phyloP scores from a whole-genome alignment of 2,113 vertebrate species.

The Opisthocomus hoazin region DNA sequence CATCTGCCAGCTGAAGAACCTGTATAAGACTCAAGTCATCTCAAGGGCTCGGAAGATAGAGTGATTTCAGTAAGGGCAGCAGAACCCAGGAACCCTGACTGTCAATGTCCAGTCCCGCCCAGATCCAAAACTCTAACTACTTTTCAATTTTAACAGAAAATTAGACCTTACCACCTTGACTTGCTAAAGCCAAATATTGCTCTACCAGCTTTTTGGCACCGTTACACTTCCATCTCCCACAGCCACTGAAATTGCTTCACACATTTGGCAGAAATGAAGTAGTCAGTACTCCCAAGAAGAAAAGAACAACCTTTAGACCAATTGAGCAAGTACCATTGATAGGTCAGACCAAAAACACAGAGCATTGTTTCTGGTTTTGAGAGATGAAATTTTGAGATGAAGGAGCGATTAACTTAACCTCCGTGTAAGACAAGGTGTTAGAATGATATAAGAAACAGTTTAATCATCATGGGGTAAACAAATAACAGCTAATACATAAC shows the following conservation, averaged over 20 bases:
- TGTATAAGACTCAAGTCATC: background rate
- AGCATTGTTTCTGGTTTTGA: background rate
- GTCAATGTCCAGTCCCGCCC: background rate
- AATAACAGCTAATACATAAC: background rate
- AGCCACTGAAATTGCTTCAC: background rate
- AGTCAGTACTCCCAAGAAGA: background rate
- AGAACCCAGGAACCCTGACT: background rate
- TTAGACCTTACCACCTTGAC: background rate
- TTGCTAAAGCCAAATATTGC: background rate
- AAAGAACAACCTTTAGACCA: background rate
- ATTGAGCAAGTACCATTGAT: background rate
- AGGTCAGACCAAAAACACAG: background rate
- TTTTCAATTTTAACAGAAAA: background rate
- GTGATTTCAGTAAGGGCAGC: background rate
- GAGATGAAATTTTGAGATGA: background rate
- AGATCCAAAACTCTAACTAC: background rate
- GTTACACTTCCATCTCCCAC: background rate
- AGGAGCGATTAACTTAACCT: background rate
- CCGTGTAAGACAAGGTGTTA: background rate
- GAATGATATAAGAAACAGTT: background rate
- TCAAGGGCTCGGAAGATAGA: background rate
- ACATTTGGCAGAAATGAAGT: background rate
- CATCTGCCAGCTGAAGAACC: background rate
- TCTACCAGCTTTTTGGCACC: background rate
- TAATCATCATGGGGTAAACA: background rate